phyloP scores from a whole-genome alignment of 1,140 invertebrate genomes.

The Charaxes varanes region DNA sequence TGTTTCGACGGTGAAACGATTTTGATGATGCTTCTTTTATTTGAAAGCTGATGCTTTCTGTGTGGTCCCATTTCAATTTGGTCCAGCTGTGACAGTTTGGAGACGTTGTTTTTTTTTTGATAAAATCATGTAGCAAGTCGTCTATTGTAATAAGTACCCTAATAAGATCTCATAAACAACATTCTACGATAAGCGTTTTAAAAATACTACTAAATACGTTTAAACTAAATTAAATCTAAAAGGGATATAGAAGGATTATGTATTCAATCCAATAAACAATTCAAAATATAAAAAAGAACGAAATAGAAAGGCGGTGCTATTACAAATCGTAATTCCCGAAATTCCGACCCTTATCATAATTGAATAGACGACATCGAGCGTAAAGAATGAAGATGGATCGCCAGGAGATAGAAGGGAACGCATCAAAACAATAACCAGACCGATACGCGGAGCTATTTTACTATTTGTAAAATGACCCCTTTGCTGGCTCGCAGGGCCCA shows the following conservation, averaged over 20 bases:
- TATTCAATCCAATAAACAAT: constrained; percentile 13
- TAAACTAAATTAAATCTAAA: not conserved
- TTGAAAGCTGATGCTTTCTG: too few species aligned
- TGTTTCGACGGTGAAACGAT: too few species aligned
- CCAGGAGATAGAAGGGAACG: constrained; percentile 12
- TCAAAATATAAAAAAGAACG: constrained; percentile 8
- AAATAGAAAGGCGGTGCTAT: constrained; percentile 11
- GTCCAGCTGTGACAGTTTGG: too few species aligned
- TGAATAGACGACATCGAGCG: constrained; percentile 23
- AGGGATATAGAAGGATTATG: not conserved
- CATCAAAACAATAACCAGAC: constrained; percentile 31
- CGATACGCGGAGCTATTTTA: constrained; percentile 22
- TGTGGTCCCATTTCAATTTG: too few species aligned
- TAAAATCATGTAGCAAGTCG: too few species aligned
- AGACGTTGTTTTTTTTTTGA: too few species aligned
- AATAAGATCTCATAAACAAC: too few species aligned
- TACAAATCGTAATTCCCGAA: constrained; percentile 23
- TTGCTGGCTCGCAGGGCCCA: constrained; percentile 20
- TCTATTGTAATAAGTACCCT: too few species aligned
- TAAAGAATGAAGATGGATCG: constrained; percentile 28
- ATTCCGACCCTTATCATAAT: constrained; percentile 31
- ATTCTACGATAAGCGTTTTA: too few species aligned
- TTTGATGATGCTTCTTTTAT: too few species aligned
- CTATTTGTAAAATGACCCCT: constrained; percentile 34
- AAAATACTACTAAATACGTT: too few species aligned